Base-by-base conservation (phyloP, 2,888 invertebrate species). In the Tenodera sinensis region DNA sequence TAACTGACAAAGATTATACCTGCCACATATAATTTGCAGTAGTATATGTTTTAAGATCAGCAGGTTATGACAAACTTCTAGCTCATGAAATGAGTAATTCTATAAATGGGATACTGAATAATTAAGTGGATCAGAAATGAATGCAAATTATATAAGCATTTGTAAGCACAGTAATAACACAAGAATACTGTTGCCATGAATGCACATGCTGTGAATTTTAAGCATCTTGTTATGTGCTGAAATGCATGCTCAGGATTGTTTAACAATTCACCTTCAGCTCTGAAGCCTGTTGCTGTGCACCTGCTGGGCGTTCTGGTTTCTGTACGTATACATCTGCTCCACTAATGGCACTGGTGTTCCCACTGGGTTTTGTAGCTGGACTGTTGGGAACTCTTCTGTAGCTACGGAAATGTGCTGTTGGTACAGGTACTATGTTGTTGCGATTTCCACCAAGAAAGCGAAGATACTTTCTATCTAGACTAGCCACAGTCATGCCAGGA, bases 351-450 rank as follows among this genome's bases (percentile, higher is more conserved):
- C 20, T 71, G 20, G 15, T 20, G 20, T 54, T 54, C 0, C 54
- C 54, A 71, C 20, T 8, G 25, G 54, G 20, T 8, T 71, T 71
- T 15, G 25, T 34, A 20, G 82, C 83, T 28, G 85, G 88, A 8
- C 88, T 83, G 81, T 85, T 88, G 12, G 95, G 94, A 90, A 95
- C 96, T 92, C 96, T 95, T 91, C 96, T 94, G 92, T 96, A 96
- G 92, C 96, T 97, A 91, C 97, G 95, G 93, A 96, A 97, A 92
- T 97, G 96, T 87, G 96, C 96, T 0, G 97, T 97, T 54, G 97
- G 97, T 84, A 97, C 96, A 0, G 97, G 97, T 89, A 96, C 95
- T 89, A 91, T 91, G 25, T 90, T 89, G 71, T 92, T 92, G 27
- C 89, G 42, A 0, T 93, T 92, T 91, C 93, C 93, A 90, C 95